Percentiles rank a stretch among this genome's conserved stretches.
Evolutionary conservation across 2,797 vertebrate species (phyloP).

Genomic region (Mionectes olivaceus): DNA sequence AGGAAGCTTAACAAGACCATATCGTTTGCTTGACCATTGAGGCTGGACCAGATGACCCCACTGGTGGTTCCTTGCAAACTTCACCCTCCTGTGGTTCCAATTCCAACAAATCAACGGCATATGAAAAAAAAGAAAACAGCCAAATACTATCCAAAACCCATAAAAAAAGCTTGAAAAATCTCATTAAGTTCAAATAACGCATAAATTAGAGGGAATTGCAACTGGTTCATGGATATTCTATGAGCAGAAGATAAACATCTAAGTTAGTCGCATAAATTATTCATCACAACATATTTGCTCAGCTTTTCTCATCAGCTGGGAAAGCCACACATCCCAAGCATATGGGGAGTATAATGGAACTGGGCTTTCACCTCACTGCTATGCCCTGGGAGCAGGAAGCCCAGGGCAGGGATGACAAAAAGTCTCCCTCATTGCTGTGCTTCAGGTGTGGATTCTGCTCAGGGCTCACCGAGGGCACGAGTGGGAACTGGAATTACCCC

Average conservation of each 20-base stretch:
- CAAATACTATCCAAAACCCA: neutral
- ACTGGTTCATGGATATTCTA: constrained; percentile 68
- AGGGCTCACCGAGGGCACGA: neutral
- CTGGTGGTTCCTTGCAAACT: neutral
- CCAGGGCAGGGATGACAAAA: neutral
- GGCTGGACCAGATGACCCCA: neutral
- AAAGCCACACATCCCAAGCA: neutral
- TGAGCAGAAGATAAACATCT: constrained; percentile 68
- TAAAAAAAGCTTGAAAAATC: constrained; percentile 8
- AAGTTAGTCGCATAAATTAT: constrained; percentile 66
- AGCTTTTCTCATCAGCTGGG: constrained; percentile 51
- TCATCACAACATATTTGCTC: constrained; percentile 62
- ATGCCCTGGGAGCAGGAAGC: neutral
- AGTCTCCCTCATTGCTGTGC: neutral
- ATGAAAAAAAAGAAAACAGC: neutral
- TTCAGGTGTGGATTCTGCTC: neutral
- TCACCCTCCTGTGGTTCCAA: neutral
- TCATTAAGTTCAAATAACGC: constrained; percentile 56
- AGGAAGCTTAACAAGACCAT: neutral
- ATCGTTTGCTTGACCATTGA: neutral
- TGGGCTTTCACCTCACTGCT: neutral
- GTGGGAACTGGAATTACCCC: neutral
- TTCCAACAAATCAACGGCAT: neutral
- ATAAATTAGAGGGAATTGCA: constrained; percentile 52
- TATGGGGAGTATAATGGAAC: neutral